Conservation (phyloP, 2,113 vertebrate species). For the Machaerirhynchus nigripectus region DNA sequence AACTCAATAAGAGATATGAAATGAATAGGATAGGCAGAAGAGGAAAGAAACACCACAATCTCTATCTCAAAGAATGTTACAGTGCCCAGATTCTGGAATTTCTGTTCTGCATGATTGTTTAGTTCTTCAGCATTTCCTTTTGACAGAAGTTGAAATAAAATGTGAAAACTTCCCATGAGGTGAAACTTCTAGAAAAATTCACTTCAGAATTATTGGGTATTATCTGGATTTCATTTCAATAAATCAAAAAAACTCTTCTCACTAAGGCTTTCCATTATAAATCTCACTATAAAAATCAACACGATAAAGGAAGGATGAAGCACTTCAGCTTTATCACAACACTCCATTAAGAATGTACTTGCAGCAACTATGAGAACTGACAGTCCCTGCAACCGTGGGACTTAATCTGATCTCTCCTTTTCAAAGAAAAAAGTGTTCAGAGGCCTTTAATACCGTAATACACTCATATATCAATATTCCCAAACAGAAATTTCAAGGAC, state of each 20-base stretch:
- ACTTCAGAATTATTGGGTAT: neutral
- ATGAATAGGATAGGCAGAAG: neutral
- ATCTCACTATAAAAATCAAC: neutral
- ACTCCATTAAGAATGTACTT: neutral
- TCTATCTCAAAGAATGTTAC: neutral
- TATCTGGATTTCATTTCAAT: neutral
- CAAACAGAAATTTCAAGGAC: constrained; percentile 26
- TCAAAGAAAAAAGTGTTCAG: neutral
- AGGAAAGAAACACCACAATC: neutral
- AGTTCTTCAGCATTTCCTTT: neutral
- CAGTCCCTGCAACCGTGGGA: neutral
- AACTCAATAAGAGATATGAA: neutral
- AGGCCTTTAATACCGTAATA: neutral
- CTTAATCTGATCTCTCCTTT: constrained; percentile 1
- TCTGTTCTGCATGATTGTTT: neutral
- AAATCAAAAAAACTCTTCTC: neutral
- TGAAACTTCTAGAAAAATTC: neutral
- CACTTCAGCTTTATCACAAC: neutral
- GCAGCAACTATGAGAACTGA: neutral
- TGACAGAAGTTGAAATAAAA: neutral
- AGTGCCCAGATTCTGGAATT: neutral
- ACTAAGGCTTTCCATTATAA: neutral
- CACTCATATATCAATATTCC: neutral
- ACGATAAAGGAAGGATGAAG: neutral
- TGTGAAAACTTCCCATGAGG: neutral